phyloP scores from a whole-genome alignment of 2,797 vertebrate species.

The Melanogrammus aeglefinus region DNA sequence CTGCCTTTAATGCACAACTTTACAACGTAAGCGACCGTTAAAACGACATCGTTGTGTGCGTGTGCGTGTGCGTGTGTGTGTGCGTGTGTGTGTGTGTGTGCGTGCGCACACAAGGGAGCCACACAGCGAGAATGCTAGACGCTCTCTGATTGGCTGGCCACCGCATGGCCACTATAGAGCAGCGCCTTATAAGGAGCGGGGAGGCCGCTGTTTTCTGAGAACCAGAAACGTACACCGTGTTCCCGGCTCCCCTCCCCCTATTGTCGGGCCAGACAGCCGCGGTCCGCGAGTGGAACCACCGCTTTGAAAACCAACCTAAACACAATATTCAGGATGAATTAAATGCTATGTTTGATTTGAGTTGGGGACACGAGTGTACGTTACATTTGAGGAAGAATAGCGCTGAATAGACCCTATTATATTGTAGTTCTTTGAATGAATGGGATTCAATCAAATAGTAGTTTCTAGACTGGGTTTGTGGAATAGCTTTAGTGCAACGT shows the following conservation, averaged over 20 bases:
- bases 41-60: neutral
- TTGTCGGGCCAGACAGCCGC: constrained; percentile 20
- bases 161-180: constrained; percentile 56
- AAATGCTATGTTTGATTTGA: too few species aligned
- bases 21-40: too few species aligned
- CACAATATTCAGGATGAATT: too few species aligned
- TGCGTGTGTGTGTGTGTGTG: too few species aligned
- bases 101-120: too few species aligned
- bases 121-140: too few species aligned
- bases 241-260: constrained; percentile 32
- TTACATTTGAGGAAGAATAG: neutral
- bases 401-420: neutral
- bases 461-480: too few species aligned
- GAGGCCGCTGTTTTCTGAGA: constrained; percentile 31
- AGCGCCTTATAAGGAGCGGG: constrained; percentile 63
- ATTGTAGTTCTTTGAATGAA: neutral
- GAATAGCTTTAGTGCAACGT: too few species aligned
- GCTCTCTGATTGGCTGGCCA: constrained; percentile 35
- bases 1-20: neutral
- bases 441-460: neutral
- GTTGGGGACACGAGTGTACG: too few species aligned
- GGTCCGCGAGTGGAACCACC: neutral
- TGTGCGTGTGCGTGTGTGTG: too few species aligned
- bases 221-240: constrained; percentile 57
- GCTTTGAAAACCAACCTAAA: neutral